A percentile compares a stretch with the other conserved stretches of the same genome.
These are phyloP conservation scores for Tribolium freemani DNA, from an alignment of 2,888 invertebrate genomes.

Conservation along the genomic window DNA sequence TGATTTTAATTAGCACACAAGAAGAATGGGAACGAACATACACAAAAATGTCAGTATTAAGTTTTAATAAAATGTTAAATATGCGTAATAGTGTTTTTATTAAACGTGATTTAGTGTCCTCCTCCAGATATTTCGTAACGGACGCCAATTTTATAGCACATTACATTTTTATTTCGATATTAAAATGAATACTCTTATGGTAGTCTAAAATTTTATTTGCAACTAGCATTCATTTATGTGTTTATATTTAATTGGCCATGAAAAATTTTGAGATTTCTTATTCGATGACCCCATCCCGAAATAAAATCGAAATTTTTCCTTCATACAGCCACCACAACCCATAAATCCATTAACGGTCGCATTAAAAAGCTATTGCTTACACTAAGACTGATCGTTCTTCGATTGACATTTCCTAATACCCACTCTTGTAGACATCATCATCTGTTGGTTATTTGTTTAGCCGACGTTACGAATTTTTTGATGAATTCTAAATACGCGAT, in stretches of 20 bases:
- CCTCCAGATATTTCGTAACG: too few relatives aligned
- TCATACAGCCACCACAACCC: conserved; percentile 2
- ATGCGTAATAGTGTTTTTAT: too few relatives aligned
- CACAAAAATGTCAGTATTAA: too few relatives aligned
- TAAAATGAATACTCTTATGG: too few relatives aligned
- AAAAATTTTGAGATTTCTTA: not conserved
- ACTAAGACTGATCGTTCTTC: conserved; percentile 19
- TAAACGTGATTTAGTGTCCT: too few relatives aligned
- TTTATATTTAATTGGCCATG: not conserved
- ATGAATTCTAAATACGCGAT: not conserved
- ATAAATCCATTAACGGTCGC: conserved; percentile 22
- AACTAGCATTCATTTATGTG: not conserved
- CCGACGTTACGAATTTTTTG: not conserved
- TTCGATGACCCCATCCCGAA: not conserved
- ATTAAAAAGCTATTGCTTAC: conserved; percentile 33
- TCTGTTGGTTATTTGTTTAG: conserved; percentile 4
- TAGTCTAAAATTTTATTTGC: not conserved
- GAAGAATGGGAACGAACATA: too few relatives aligned
- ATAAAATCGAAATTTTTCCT: conserved; percentile 16
- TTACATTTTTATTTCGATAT: too few relatives aligned
- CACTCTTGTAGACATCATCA: conserved; percentile 19
- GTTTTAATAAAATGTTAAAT: too few relatives aligned
- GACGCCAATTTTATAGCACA: too few relatives aligned
- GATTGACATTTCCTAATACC: conserved; percentile 35
- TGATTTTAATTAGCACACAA: too few relatives aligned